phyloP scores from a whole-genome alignment of 92 coral and sea anemone species.

The Porites evermanni region DNA sequence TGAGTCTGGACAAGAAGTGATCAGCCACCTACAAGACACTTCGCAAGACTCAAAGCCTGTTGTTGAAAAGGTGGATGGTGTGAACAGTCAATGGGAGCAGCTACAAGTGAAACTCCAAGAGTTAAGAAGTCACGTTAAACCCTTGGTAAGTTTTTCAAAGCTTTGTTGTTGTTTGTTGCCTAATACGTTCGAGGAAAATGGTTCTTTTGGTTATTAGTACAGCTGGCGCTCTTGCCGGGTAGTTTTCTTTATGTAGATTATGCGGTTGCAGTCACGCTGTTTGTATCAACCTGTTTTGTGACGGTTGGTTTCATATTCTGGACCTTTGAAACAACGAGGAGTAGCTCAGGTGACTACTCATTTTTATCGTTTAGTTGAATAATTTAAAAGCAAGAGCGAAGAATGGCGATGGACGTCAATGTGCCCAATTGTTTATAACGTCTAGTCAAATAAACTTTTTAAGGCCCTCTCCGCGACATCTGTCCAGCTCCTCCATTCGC shows the following conservation, averaged over 20 bases:
- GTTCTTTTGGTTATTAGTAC: slow-evolving; percentile 26
- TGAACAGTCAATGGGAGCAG: slow-evolving; percentile 81
- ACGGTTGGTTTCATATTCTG: slow-evolving; percentile 16
- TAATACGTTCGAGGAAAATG: background rate
- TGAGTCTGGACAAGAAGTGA: slow-evolving; percentile 79
- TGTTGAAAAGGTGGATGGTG: slow-evolving; percentile 66
- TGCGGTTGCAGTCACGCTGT: slow-evolving; percentile 25
- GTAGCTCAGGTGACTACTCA: slow-evolving; percentile 13
- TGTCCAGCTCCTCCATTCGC: no score
- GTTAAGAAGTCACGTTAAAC: slow-evolving; percentile 29
- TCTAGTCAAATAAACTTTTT: no score
- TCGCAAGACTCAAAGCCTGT: slow-evolving; percentile 76
- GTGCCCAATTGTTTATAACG: no score
- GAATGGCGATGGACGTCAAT: no score
- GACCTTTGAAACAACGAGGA: background rate
- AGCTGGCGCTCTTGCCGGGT: slow-evolving; percentile 30
- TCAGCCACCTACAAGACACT: slow-evolving; percentile 75
- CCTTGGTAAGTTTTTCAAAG: slow-evolving; percentile 3
- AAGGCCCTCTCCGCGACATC: no score
- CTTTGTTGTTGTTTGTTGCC: background rate
- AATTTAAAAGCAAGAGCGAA: background rate
- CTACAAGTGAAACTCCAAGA: slow-evolving; percentile 75
- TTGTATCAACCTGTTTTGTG: slow-evolving; percentile 7
- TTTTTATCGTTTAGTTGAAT: background rate
- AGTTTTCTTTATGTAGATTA: background rate